Evolutionary conservation across 2,113 vertebrate species (phyloP).

Genomic region (Epinephelus moara): DNA sequence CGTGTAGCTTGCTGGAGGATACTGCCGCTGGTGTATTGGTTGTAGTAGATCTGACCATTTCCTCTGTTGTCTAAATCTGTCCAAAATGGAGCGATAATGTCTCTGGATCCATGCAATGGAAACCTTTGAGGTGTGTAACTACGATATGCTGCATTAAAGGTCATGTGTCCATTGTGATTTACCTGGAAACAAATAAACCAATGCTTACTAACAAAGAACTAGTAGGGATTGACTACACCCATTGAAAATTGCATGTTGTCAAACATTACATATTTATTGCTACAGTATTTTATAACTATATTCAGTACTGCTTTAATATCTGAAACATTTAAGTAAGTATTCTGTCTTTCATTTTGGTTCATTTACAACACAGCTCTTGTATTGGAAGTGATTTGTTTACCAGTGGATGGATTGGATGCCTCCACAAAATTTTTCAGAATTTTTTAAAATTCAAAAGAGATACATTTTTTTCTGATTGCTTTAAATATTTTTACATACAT

Average conservation of each 20-base stretch:
- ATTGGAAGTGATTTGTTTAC: background rate
- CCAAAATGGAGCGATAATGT: constrained; percentile 78
- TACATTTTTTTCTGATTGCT: background rate
- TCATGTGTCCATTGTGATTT: constrained; percentile 82
- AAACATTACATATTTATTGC: background rate
- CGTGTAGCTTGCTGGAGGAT: constrained; percentile 65
- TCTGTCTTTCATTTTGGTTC: background rate
- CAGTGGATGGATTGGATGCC: too few relatives aligned
- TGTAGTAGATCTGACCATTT: constrained; percentile 69
- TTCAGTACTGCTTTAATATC: too few relatives aligned
- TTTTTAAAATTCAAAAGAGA: background rate
- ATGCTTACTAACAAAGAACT: background rate
- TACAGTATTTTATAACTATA: background rate
- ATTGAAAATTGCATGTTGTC: background rate
- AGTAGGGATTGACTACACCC: background rate
- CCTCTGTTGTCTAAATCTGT: constrained; percentile 65
- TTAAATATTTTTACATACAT: constrained; percentile 49
- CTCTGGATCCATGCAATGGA: constrained; percentile 10
- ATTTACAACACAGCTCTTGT: background rate
- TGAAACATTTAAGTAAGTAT: background rate
- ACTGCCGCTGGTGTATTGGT: background rate
- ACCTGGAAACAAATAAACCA: constrained; percentile 64
- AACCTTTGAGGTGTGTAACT: constrained; percentile 38
- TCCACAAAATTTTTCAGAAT: too few relatives aligned
- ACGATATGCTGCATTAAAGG: background rate